Conservation (phyloP, 2,113 vertebrate genomes). For the Orycteropus afer region DNA sequence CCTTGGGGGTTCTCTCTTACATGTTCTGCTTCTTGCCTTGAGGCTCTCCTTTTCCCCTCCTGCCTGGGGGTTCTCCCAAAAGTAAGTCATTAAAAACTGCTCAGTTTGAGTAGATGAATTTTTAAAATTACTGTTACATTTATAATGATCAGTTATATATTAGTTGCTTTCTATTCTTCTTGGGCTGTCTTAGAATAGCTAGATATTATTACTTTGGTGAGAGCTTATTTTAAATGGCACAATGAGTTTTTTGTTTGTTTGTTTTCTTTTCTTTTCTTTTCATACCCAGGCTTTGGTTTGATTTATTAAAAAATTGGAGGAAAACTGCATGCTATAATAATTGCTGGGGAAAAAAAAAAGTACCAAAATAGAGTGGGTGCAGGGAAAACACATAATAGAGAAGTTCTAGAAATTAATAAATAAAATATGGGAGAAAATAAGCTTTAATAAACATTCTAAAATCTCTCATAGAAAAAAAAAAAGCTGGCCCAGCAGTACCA, state of each 20-base stretch:
- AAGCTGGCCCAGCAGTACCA: not conserved
- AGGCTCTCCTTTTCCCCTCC: no score
- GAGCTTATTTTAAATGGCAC: not conserved
- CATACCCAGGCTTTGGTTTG: constrained; percentile 12
- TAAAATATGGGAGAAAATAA: constrained; percentile 15
- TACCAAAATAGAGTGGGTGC: not conserved
- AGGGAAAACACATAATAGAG: not conserved
- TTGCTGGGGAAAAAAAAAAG: not conserved
- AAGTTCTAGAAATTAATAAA: not conserved
- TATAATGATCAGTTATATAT: not conserved
- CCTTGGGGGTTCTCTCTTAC: no score
- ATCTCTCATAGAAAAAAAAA: not conserved
- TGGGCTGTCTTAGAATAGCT: not conserved
- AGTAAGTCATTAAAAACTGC: constrained; percentile 61
- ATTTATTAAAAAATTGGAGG: constrained; percentile 17
- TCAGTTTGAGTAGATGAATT: not conserved
- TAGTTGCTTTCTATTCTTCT: constrained; percentile 4
- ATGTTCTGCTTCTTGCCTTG: no score
- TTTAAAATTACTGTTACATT: constrained; percentile 35
- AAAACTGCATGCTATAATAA: not conserved
- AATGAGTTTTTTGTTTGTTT: no score
- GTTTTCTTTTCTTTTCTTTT: constrained; percentile 53
- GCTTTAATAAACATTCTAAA: not conserved
- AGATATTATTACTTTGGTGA: not conserved
- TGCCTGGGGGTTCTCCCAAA: no score